Conservation (phyloP, 2,113 vertebrate species). For the Bujurquina vittata region DNA sequence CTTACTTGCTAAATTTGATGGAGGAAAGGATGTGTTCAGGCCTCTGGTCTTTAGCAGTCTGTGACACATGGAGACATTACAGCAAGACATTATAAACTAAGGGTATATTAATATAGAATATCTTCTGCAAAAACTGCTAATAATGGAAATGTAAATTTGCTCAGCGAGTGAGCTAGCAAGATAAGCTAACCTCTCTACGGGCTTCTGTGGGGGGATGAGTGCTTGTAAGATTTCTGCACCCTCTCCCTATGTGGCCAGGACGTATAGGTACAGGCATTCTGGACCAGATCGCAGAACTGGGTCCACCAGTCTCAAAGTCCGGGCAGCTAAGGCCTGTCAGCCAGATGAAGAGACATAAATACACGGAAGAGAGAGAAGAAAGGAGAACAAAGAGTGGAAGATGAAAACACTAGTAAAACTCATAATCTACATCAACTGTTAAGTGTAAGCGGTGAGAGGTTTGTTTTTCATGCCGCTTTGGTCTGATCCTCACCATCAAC, state of each 20-base stretch:
- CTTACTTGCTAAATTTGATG: constrained; percentile 78
- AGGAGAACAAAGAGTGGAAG: constrained; percentile 1
- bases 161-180: neutral
- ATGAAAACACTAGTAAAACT: neutral
- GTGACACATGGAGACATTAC: constrained; percentile 39
- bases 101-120: neutral
- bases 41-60: constrained; percentile 61
- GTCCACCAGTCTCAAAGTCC: constrained; percentile 58
- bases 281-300: constrained; percentile 36
- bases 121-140: neutral
- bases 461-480: neutral
- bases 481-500: neutral
- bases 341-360: constrained; percentile 46
- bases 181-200: constrained; percentile 51
- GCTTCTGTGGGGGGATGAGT: constrained; percentile 35
- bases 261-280: constrained; percentile 53
- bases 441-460: neutral
- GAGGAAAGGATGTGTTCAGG: constrained; percentile 71
- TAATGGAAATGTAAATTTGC: neutral
- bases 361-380: neutral
- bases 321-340: constrained; percentile 75
- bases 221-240: constrained; percentile 24
- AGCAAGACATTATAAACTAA: neutral
- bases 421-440: neutral
- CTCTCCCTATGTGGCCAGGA: constrained; percentile 42